Conservation (phyloP, 1,140 invertebrate genomes). For the Bombus ignitus region DNA sequence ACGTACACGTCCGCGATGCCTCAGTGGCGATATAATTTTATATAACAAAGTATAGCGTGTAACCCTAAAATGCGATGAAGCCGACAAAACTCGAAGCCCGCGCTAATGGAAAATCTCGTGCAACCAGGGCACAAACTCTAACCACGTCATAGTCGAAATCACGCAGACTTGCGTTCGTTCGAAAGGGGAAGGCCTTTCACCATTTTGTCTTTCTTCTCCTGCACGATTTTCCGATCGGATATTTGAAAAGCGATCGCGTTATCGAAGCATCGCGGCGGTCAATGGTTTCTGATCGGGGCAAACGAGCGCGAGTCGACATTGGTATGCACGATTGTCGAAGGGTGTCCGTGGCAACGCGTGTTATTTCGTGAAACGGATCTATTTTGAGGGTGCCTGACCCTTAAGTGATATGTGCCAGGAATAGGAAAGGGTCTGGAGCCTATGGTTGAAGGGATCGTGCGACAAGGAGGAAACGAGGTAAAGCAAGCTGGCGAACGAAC, state of each 20-base stretch:
- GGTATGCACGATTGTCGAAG: slow-evolving; percentile 74
- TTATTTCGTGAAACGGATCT: slow-evolving; percentile 81
- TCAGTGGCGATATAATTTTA: neutral
- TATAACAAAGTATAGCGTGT: neutral
- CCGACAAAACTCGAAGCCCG: neutral
- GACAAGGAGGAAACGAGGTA: neutral
- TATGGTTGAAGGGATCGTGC: slow-evolving; percentile 20
- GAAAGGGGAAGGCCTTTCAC: neutral
- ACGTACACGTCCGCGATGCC: neutral
- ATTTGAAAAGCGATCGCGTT: slow-evolving; percentile 17
- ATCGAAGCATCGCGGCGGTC: slow-evolving; percentile 29
- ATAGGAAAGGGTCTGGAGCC: slow-evolving; percentile 74
- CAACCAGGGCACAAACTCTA: neutral
- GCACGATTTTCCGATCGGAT: slow-evolving; percentile 25
- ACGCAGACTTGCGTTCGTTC: neutral
- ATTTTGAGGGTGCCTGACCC: slow-evolving; percentile 80
- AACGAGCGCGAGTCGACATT: slow-evolving; percentile 62
- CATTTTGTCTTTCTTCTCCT: slow-evolving; percentile 16
- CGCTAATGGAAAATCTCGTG: slow-evolving; percentile 33
- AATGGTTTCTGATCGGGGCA: slow-evolving; percentile 52
- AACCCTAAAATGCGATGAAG: neutral
- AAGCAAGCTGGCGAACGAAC: neutral
- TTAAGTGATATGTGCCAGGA: slow-evolving; percentile 80
- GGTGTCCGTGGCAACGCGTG: slow-evolving; percentile 76
- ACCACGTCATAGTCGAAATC: neutral